Base-by-base conservation (phyloP, 2,888 invertebrate species). In the Hyposoter didymator region DNA sequence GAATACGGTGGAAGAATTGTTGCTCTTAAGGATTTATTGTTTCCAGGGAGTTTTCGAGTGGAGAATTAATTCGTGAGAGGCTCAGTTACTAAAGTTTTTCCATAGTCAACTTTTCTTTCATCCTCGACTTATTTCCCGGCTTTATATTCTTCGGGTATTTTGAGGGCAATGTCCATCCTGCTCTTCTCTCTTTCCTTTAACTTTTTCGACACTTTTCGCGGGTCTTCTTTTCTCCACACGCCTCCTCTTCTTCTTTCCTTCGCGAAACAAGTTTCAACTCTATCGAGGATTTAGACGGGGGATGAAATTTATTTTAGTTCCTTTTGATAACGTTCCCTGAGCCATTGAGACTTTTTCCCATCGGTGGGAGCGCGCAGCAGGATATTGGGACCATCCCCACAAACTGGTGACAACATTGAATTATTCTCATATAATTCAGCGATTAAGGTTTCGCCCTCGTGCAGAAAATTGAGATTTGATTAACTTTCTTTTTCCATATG, bases 31-130 rank as follows among this genome's bases (percentile, higher is more conserved):
- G 70, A 82, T 82, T 86, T 84, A 84, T 84, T 59, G 78, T 82
- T 78, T 84, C 67, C 72, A 75, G 79, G 59, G 76, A 84, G 82
- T 84, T 84, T 79, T 49, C 67, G 4, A n/a, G 66, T 22, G 52
- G 43, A 45, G 49, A 84, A 86, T 84, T 82, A 79, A 82, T 84
- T 72, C 73, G 52, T 52, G 84, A 73, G 49, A 75, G 72, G 43
- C 62, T 81, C 22, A 59, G 78, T 74, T 86, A 72, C 72, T n/a
- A 70, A 84, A 84, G 52, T 76, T 86, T 78, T 86, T 84, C 76
- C 70, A 66, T 69, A 84, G 75, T 76, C 82, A 59, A 79, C 70
- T 82, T 75, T 32, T 35, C 12, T n/a, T 17, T 12, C 35, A 62
- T 64, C 47, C 22, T 64, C 55, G 12, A 45, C 19, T 39, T 47